Evolutionary conservation across 2,888 invertebrate genomes (phyloP).

Genomic region (Ophion slaviceki): DNA sequence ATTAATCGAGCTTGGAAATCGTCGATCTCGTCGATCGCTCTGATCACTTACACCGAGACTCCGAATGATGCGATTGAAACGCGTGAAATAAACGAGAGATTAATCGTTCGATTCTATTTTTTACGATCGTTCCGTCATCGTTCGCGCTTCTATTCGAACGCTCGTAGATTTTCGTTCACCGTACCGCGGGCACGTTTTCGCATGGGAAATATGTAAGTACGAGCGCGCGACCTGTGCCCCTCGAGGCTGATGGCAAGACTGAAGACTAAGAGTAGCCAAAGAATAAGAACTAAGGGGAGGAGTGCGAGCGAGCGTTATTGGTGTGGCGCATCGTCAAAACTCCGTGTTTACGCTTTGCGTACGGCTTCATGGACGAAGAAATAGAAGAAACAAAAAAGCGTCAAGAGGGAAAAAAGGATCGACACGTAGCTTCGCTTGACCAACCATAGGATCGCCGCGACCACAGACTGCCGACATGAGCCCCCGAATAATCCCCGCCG

Average conservation of each 20-base stretch:
- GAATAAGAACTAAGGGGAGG: background rate
- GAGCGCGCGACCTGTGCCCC: background rate
- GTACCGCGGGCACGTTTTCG: background rate
- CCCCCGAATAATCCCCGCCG: background rate
- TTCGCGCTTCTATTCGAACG: no score
- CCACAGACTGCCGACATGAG: background rate
- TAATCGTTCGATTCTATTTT: no score
- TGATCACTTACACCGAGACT: no score
- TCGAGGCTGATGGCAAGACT: constrained; percentile 32
- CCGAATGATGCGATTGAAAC: no score
- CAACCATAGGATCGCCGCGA: background rate
- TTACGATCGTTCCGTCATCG: no score
- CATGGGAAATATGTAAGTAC: background rate
- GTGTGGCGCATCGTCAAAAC: constrained; percentile 18
- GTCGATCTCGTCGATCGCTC: background rate
- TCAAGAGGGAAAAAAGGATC: background rate
- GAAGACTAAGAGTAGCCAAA: constrained; percentile 6
- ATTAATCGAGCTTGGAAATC: background rate
- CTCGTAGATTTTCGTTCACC: background rate
- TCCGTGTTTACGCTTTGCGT: constrained; percentile 6
- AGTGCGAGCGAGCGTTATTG: background rate
- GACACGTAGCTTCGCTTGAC: background rate
- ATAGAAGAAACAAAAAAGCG: background rate
- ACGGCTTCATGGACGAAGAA: background rate
- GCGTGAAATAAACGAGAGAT: no score